A percentile compares a stretch with the other conserved stretches of the same genome.
phyloP scores from a whole-genome alignment of 64 coral and sea anemone species.

The Porites lutea region DNA sequence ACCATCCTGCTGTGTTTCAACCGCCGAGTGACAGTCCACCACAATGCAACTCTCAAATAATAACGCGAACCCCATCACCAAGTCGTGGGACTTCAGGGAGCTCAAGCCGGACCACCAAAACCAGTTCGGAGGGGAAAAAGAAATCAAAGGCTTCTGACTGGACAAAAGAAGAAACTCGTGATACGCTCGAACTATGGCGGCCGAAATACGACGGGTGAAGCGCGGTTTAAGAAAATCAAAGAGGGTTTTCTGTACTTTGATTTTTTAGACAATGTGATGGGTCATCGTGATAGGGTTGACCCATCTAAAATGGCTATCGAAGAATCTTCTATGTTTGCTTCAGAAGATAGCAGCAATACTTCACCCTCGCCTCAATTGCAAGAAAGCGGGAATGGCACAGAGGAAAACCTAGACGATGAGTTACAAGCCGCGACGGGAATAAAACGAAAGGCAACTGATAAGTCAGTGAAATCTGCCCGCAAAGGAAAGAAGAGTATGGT shows the following conservation, averaged over 20 bases:
- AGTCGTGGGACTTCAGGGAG: constrained; percentile 5
- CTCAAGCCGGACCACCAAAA: background rate
- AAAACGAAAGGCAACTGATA: background rate
- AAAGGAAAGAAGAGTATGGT: constrained; percentile 55
- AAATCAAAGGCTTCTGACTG: constrained; percentile 44
- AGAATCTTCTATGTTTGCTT: constrained; percentile 35
- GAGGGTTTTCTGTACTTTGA: constrained; percentile 69
- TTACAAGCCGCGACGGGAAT: background rate
- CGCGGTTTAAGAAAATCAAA: too few relatives aligned
- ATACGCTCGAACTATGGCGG: constrained; percentile 48
- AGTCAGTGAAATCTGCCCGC: background rate
- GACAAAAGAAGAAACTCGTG: constrained; percentile 50
- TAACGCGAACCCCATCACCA: background rate
- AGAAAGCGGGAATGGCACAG: constrained; percentile 9
- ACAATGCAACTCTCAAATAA: background rate
- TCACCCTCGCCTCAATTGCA: constrained; percentile 10
- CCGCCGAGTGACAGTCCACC: constrained; percentile 20
- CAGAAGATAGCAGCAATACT: constrained; percentile 21
- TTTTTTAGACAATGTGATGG: constrained; percentile 46
- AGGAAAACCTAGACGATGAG: constrained; percentile 10
- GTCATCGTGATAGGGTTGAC: constrained; percentile 4
- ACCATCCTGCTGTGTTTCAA: constrained; percentile 23
- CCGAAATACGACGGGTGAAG: constrained; percentile 31
- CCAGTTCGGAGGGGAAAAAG: constrained; percentile 19
- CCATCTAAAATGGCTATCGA: constrained; percentile 74